Evolutionary conservation across 1,140 invertebrate species (phyloP).

Genomic region (Lineus longissimus): DNA sequence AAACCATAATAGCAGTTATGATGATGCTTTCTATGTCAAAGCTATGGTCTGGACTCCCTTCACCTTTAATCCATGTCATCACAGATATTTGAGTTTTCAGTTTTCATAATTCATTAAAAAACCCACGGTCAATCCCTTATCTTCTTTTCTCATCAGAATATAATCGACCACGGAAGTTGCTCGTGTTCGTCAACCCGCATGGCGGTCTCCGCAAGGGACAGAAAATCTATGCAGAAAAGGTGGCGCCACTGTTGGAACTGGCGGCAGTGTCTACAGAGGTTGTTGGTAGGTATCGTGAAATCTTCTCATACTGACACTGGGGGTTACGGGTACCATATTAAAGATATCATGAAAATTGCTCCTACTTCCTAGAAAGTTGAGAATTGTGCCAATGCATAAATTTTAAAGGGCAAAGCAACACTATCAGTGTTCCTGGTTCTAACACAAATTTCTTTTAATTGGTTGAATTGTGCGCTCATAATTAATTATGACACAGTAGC

Average conservation of each 20-base stretch:
- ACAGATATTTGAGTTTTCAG: no score
- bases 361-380: no score
- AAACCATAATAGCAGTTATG: no score
- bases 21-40: no score
- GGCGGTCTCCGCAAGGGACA: constrained; percentile 74
- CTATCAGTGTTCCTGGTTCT: no score
- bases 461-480: background rate
- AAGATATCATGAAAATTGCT: constrained; percentile 12
- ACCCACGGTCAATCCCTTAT: background rate
- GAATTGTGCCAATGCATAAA: no score
- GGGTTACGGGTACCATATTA: background rate
- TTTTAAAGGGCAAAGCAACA: no score
- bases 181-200: constrained; percentile 82
- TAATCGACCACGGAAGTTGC: constrained; percentile 64
- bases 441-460: constrained; percentile 15
- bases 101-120: no score
- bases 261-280: constrained; percentile 63
- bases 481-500: no score
- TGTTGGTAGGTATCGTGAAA: constrained; percentile 43
- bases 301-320: background rate
- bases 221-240: constrained; percentile 69
- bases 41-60: no score
- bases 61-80: no score
- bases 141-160: constrained; percentile 17
- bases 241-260: constrained; percentile 67